Evolutionary conservation across 2,113 vertebrate genomes (phyloP).

Genomic region (Ochotona curzoniae): DNA sequence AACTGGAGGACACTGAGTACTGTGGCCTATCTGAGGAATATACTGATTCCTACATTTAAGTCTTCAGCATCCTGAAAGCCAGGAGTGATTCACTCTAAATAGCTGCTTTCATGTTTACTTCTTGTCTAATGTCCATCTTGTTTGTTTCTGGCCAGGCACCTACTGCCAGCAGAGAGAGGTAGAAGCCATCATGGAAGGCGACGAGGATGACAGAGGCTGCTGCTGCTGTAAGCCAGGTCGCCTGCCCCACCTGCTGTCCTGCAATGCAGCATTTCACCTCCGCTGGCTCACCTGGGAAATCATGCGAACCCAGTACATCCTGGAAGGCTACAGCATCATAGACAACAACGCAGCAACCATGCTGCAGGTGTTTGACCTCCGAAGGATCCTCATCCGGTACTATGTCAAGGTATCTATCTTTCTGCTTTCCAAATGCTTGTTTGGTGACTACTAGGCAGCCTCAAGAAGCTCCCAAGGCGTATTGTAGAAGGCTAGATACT

Average conservation of each 20-base stretch:
- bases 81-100: not conserved
- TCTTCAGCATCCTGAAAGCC: not conserved
- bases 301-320: conserved; percentile 94
- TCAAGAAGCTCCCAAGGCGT: not conserved
- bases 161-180: conserved; percentile 99
- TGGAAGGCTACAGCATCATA: conserved; percentile 97
- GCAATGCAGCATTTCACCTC: conserved; percentile 96
- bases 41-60: not conserved
- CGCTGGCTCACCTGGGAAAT: conserved; percentile 99
- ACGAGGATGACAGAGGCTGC: conserved; percentile 95
- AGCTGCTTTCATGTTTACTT: not conserved
- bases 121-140: not conserved
- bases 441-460: not conserved
- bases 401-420: conserved; percentile 93
- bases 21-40: not conserved
- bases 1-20: not conserved
- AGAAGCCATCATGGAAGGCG: conserved; percentile 97
- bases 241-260: conserved; percentile 95
- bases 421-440: accelerated
- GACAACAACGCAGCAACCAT: conserved; percentile 98
- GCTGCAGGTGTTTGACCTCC: conserved; percentile 97
- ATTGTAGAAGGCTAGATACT: not conserved
- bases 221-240: conserved; percentile 97
- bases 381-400: conserved; percentile 96
- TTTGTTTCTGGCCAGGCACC: conserved; percentile 88